Conservation (phyloP, 2,888 invertebrate genomes). For the Drosophila colorata region DNA sequence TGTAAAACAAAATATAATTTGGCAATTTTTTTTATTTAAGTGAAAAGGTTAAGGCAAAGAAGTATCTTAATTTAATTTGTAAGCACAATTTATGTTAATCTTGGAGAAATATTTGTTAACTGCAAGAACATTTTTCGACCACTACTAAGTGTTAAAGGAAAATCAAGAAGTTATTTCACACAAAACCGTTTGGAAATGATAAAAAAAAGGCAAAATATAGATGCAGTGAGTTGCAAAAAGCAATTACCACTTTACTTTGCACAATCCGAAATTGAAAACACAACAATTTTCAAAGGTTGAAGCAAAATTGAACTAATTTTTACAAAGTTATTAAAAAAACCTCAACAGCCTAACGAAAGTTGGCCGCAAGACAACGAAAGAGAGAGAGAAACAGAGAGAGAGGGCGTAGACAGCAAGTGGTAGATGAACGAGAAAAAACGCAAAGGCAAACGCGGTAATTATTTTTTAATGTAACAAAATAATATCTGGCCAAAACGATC, state of each 20-base stretch:
- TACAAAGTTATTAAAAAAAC: conserved; percentile 57
- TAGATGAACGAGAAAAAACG: conserved; percentile 38
- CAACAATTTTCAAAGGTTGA: conserved; percentile 53
- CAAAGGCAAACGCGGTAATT: conserved; percentile 80
- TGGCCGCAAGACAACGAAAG: conserved; percentile 22
- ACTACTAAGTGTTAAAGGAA: no score
- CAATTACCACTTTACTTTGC: conserved; percentile 28
- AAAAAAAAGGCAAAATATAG: neutral
- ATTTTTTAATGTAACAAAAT: conserved; percentile 83
- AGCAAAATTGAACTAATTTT: conserved; percentile 69
- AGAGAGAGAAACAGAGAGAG: neutral
- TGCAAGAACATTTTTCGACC: no score
- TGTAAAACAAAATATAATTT: no score
- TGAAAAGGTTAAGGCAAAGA: no score
- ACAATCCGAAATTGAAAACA: conserved; percentile 25
- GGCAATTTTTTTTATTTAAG: no score
- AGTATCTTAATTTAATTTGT: no score
- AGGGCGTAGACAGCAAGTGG: neutral
- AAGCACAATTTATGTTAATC: no score
- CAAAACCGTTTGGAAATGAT: neutral
- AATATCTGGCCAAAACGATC: conserved; percentile 83
- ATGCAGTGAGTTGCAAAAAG: conserved; percentile 11
- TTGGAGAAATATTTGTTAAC: no score
- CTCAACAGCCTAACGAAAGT: conserved; percentile 47
- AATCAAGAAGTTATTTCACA: no score